Percentiles rank a stretch among this genome's conserved stretches.
phyloP scores from a whole-genome alignment of 2,888 invertebrate species.

The Pseudolycoriella hygida region DNA sequence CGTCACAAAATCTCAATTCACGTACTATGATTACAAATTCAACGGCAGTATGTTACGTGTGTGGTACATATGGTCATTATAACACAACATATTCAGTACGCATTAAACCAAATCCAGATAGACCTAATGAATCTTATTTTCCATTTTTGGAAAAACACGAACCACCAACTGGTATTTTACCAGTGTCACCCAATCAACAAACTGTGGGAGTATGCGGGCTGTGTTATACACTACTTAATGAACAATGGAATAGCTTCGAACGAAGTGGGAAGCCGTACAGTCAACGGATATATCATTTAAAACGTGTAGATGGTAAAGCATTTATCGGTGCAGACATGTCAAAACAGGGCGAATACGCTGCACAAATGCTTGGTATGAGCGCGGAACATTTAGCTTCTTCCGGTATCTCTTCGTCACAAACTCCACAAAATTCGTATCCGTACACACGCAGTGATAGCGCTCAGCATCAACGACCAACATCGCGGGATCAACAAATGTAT shows the following conservation, averaged over 20 bases:
- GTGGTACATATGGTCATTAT: slow-evolving; percentile 50
- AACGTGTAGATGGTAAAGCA: slow-evolving; percentile 76
- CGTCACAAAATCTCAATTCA: slow-evolving; percentile 3
- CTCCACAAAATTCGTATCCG: slow-evolving; percentile 9
- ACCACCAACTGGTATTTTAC: slow-evolving; percentile 51
- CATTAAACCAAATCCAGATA: slow-evolving; percentile 47
- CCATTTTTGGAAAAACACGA: slow-evolving; percentile 79
- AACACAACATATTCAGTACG: slow-evolving; percentile 42
- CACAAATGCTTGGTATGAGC: slow-evolving; percentile 65
- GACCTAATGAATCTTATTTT: slow-evolving; percentile 67
- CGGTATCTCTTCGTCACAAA: slow-evolving; percentile 6
- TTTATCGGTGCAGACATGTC: slow-evolving; percentile 82
- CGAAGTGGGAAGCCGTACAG: slow-evolving; percentile 66
- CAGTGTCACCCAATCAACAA: slow-evolving; percentile 23
- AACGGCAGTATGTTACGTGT: slow-evolving; percentile 42
- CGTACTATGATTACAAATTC: not conserved
- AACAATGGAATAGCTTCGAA: slow-evolving; percentile 88
- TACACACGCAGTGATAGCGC: slow-evolving; percentile 8
- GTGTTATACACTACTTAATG: slow-evolving; percentile 68
- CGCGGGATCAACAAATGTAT: slow-evolving; percentile 14
- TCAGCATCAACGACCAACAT: slow-evolving; percentile 13
- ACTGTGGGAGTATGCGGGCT: slow-evolving; percentile 63
- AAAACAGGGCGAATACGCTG: slow-evolving; percentile 81
- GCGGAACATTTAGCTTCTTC: slow-evolving; percentile 31
- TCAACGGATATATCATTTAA: slow-evolving; percentile 83